These are phyloP conservation scores for Parnassius apollo DNA, from an alignment of 2,888 invertebrate species.

Conservation along the genomic window DNA sequence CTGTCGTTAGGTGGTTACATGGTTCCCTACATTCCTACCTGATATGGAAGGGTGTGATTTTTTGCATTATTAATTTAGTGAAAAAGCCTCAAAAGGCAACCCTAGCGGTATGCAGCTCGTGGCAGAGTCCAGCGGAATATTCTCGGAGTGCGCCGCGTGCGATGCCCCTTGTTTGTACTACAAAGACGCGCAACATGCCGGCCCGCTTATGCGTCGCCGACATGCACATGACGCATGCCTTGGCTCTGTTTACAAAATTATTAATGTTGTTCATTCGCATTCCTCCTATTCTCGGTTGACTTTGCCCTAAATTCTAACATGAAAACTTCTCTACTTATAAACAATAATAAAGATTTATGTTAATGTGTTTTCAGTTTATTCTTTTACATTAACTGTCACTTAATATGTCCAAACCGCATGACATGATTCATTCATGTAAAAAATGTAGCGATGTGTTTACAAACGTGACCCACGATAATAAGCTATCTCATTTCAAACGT, in stretches of 20 bases:
- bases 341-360: too few relatives aligned
- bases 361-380: too few relatives aligned
- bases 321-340: neutral
- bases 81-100: slow-evolving; percentile 13
- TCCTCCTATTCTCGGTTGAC: slow-evolving; percentile 8
- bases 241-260: slow-evolving; percentile 20
- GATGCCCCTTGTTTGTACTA: slow-evolving; percentile 64
- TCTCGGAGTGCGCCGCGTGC: slow-evolving; percentile 57
- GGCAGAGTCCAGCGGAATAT: slow-evolving; percentile 69
- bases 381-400: too few relatives aligned
- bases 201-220: slow-evolving; percentile 18
- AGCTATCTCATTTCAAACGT: slow-evolving; percentile 55
- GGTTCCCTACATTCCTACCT: too few relatives aligned
- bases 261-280: slow-evolving; percentile 20
- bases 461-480: slow-evolving; percentile 62
- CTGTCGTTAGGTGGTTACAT: too few relatives aligned
- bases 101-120: slow-evolving; percentile 40
- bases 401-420: slow-evolving; percentile 30
- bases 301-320: slow-evolving; percentile 11
- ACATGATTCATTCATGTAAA: slow-evolving; percentile 42
- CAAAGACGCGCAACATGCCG: slow-evolving; percentile 31
- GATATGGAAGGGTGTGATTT: too few relatives aligned
- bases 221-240: slow-evolving; percentile 21
- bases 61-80: too few relatives aligned
- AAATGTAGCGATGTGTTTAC: slow-evolving; percentile 54